Base-by-base conservation (phyloP, 2,113 vertebrate genomes). In the Dascyllus trimaculatus region DNA sequence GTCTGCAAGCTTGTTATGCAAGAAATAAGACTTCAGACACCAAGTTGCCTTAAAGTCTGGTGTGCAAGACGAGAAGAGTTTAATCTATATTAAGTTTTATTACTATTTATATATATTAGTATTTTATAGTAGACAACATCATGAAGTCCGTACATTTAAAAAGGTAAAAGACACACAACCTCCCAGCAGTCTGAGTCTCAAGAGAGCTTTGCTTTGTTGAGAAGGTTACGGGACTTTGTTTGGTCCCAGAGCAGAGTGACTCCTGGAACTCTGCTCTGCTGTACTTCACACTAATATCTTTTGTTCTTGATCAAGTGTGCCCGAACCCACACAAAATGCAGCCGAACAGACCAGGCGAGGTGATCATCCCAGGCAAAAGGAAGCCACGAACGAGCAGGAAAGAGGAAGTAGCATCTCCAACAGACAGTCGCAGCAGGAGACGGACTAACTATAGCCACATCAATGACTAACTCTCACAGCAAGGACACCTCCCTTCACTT, bases 361-460 rank as follows among this genome's bases (percentile, higher is more conserved):
- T 35, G 48, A 77, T 63, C 56, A 45, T 81, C 75, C 64, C 5
- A 40, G 69, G 85, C 80, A 85, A 78, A n/a, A 86, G 46, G 83
- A 63, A 88, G 86, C 82, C 58, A 60, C 15, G 69, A 76, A 67
- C 75, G 46, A 84, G 76, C 83, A 53, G 25, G 88, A 85, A 85
- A 84, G 85, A 84, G 88, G 83, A 88, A 84, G 91, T 84, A 85
- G 73, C 80, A 59, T 85, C 93, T 91, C 88, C 91, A 88, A 85
- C 95, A 93, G 93, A 93, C 92, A 90, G 89, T 79, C 92, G 35
- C 94, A 89, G 93, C 93, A 88, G 93, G 94, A 91, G 88, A 76
- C 25, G 60, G 88, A 89, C 93, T 94, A 93, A 94, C 93, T 94
- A 93, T 94, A 95, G 93, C 91, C 92, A 95, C 94, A 95, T 95